Evolutionary conservation across 2,797 vertebrate genomes (phyloP).

Genomic region (Tadarida brasiliensis): DNA sequence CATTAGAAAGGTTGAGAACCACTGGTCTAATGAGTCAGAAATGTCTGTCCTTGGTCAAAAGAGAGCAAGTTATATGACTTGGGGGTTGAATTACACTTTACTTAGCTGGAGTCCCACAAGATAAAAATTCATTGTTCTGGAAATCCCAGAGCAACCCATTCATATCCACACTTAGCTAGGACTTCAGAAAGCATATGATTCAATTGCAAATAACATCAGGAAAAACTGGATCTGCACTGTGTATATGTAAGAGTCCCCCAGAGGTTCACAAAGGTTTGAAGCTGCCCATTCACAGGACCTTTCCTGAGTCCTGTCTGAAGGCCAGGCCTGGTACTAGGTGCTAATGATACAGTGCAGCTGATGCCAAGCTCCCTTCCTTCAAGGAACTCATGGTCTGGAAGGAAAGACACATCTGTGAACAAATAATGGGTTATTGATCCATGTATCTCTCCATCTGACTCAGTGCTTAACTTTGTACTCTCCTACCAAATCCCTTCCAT

Average conservation of each 20-base stretch:
- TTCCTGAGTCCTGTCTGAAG: neutral
- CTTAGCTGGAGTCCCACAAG: slow-evolving; percentile 10
- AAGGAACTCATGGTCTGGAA: neutral
- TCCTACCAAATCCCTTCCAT: neutral
- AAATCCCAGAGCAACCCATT: slow-evolving; percentile 45
- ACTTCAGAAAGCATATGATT: slow-evolving; percentile 37
- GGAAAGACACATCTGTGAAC: neutral
- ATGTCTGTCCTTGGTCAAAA: slow-evolving; percentile 39
- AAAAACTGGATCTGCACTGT: neutral
- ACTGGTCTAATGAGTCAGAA: slow-evolving; percentile 40
- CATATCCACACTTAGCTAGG: neutral
- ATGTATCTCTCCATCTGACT: neutral
- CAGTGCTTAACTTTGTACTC: slow-evolving; percentile 3
- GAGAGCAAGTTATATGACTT: slow-evolving; percentile 32
- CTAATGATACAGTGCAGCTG: neutral
- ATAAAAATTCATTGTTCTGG: slow-evolving; percentile 43
- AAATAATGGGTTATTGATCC: slow-evolving; percentile 59
- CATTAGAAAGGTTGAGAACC: too few relatives aligned
- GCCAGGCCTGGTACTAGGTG: neutral
- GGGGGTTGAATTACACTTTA: slow-evolving; percentile 17
- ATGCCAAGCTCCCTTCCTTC: neutral
- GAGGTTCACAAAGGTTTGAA: slow-evolving; percentile 24
- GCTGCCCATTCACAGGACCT: neutral
- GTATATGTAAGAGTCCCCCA: neutral
- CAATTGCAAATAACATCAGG: slow-evolving; percentile 19